Percentiles rank a stretch among this genome's conserved stretches.
Conservation (phyloP, 1,140 invertebrate genomes). For the Listronotus oregonensis region DNA sequence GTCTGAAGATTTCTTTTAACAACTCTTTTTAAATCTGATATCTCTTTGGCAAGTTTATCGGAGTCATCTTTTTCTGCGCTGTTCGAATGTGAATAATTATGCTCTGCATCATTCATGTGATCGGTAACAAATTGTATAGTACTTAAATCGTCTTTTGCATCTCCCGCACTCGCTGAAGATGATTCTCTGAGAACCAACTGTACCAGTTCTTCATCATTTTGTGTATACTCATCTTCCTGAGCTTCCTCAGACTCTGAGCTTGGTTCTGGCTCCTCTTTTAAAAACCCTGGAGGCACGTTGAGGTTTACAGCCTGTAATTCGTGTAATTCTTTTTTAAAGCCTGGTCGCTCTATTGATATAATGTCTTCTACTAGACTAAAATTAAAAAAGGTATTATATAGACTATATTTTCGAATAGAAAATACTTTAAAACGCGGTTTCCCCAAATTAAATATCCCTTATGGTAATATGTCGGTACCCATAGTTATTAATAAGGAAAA, state of each 20-base stretch:
- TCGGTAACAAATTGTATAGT: not conserved
- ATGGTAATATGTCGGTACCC: no score
- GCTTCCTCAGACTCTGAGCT: not conserved
- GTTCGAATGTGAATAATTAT: not conserved
- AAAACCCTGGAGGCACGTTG: conserved; percentile 20
- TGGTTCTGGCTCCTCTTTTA: not conserved
- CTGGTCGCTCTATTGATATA: conserved; percentile 1
- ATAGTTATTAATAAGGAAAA: no score
- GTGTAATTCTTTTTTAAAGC: not conserved
- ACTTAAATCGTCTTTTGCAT: not conserved
- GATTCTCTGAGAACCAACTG: conserved; percentile 7
- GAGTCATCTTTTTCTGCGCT: not conserved
- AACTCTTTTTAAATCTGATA: conserved; percentile 8
- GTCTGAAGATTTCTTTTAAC: conserved; percentile 13
- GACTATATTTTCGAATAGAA: not conserved
- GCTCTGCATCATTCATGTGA: not conserved
- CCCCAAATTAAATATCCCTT: no score
- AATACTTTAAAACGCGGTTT: not conserved
- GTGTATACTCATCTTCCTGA: conserved; percentile 5
- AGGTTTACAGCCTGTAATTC: not conserved
- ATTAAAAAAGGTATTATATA: not conserved
- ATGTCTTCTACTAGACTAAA: conserved; percentile 8
- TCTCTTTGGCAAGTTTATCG: conserved; percentile 1
- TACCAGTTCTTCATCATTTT: conserved; percentile 12
- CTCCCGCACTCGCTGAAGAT: not conserved